Conservation (phyloP, 2,113 vertebrate genomes). For the Epinephelus cyanopodus region DNA sequence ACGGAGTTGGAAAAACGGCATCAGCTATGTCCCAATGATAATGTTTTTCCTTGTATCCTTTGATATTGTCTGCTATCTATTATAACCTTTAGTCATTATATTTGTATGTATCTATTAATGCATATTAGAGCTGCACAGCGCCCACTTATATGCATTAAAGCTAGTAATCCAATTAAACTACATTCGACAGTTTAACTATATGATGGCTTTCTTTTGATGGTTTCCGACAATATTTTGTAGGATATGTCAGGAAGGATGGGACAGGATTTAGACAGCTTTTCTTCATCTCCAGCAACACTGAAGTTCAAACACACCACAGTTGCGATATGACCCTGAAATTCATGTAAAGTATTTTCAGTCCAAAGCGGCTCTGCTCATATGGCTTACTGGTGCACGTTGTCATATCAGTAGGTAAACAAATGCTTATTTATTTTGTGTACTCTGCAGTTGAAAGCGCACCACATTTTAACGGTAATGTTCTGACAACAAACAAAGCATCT, state of each 20-base stretch:
- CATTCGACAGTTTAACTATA: background rate
- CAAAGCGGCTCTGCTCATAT: background rate
- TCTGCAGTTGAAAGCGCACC: slow-evolving; percentile 5
- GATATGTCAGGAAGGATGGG: background rate
- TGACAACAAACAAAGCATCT: slow-evolving; percentile 10
- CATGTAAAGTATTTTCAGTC: slow-evolving; percentile 2
- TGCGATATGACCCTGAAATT: slow-evolving; percentile 4
- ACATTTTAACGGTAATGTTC: background rate
- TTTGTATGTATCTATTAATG: background rate
- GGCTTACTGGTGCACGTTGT: background rate
- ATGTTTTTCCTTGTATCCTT: background rate
- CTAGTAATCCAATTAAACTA: background rate
- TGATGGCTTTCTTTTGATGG: background rate
- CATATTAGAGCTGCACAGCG: background rate
- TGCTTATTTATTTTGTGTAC: background rate
- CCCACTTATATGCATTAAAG: background rate
- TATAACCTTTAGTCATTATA: background rate
- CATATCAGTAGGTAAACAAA: slow-evolving; percentile 10
- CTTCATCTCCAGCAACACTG: background rate
- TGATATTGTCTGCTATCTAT: background rate
- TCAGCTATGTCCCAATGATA: background rate
- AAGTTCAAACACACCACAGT: background rate
- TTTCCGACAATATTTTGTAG: background rate
- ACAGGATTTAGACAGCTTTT: background rate
- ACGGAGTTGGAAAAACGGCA: background rate